These are phyloP conservation scores for Lepilemur septentrionalis DNA, from an alignment of 2,797 vertebrate species.

Conservation along the genomic window DNA sequence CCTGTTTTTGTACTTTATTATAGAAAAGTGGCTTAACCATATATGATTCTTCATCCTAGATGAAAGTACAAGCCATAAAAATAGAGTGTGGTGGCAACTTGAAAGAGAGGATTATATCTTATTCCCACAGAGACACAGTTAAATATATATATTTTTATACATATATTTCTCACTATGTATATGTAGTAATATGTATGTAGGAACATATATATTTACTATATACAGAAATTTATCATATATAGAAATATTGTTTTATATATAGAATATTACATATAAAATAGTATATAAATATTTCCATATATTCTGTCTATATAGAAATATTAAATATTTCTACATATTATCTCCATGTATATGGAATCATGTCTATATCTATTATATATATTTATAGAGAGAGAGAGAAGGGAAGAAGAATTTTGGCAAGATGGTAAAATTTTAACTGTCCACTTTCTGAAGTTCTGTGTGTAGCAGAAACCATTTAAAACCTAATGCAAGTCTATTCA, in stretches of 20 bases:
- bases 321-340: not conserved
- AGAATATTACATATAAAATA: not conserved
- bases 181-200: not conserved
- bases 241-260: not conserved
- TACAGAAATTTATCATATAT: not conserved
- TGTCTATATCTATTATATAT: not conserved
- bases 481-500: not conserved
- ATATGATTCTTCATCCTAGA: constrained; percentile 30
- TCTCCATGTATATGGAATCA: not conserved
- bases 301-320: not conserved
- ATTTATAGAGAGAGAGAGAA: not conserved
- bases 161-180: not conserved
- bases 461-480: constrained; percentile 2
- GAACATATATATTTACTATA: not conserved
- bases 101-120: not conserved
- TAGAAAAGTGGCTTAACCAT: constrained; percentile 37
- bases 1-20: not conserved
- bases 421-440: not conserved
- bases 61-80: constrained; percentile 26
- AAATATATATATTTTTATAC: not conserved
- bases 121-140: not conserved
- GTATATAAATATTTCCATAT: not conserved
- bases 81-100: not conserved
- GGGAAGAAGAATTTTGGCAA: not conserved
- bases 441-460: not conserved